Evolutionary conservation across 2,888 invertebrate species (phyloP).

Genomic region (Chaitophorus viminalis): DNA sequence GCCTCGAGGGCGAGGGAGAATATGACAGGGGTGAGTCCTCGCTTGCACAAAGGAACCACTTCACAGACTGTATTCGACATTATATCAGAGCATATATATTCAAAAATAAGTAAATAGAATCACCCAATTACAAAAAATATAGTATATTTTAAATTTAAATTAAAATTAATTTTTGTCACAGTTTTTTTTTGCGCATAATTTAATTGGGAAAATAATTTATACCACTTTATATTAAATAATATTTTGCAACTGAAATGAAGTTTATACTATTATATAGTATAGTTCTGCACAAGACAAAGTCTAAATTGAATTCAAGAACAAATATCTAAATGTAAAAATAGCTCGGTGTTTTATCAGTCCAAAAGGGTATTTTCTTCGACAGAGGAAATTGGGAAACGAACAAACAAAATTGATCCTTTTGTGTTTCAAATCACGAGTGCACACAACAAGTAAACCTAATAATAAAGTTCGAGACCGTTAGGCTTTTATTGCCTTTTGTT

Average conservation of each 20-base stretch:
- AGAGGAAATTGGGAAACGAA: constrained; percentile 29
- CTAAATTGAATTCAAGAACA: constrained; percentile 40
- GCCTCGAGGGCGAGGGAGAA: constrained; percentile 56
- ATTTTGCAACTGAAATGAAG: background rate
- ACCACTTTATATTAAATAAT: too few species aligned
- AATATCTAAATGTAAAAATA: constrained; percentile 19
- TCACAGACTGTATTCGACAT: constrained; percentile 57
- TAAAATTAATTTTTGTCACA: background rate
- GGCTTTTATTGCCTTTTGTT: constrained; percentile 20
- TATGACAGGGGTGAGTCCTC: constrained; percentile 58
- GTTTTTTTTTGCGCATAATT: background rate
- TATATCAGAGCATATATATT: constrained; percentile 41
- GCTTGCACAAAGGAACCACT: constrained; percentile 50
- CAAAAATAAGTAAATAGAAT: constrained; percentile 24
- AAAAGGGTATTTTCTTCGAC: constrained; percentile 29
- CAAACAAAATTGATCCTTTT: constrained; percentile 56
- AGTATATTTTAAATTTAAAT: background rate
- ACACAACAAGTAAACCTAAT: constrained; percentile 48
- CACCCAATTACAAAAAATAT: constrained; percentile 15
- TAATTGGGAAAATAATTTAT: too few species aligned
- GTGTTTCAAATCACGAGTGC: constrained; percentile 37
- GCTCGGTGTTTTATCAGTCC: background rate
- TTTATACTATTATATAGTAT: background rate
- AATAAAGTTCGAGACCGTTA: constrained; percentile 36
- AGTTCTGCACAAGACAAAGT: background rate